Percentiles rank a stretch among this genome's conserved stretches.
phyloP scores from a whole-genome alignment of 2,888 invertebrate species.

The Cyclophora albipunctata region DNA sequence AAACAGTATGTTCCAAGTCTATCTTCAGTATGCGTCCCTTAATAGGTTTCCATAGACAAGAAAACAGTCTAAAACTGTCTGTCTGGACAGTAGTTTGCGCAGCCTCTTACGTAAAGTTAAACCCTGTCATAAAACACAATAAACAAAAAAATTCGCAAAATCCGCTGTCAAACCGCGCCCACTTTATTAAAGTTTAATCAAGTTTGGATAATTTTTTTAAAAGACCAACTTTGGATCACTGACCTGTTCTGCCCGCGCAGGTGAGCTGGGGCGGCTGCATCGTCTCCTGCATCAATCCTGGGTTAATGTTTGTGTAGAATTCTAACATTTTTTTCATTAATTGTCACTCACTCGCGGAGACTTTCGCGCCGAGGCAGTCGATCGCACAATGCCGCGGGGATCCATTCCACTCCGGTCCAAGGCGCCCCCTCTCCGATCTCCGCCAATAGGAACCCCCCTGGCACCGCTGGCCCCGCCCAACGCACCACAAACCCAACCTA shows the following conservation, averaged over 20 bases:
- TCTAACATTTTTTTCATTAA: conserved; percentile 77
- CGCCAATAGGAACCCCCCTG: conserved; percentile 40
- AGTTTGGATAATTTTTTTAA: not conserved
- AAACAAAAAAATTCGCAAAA: no score
- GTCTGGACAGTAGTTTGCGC: no score
- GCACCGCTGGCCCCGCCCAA: conserved; percentile 43
- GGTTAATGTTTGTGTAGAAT: conserved; percentile 79
- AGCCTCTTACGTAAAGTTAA: no score
- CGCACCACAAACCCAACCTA: conserved; percentile 48
- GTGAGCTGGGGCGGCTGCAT: conserved; percentile 71
- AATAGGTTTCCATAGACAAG: no score
- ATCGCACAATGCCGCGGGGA: conserved; percentile 40
- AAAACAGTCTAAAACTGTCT: no score
- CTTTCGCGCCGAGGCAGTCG: conserved; percentile 33
- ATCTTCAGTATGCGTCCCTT: no score
- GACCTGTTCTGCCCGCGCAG: conserved; percentile 80
- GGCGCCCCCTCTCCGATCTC: conserved; percentile 32
- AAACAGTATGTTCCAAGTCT: no score
- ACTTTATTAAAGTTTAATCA: no score
- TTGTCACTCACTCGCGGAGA: conserved; percentile 21
- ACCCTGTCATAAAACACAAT: no score
- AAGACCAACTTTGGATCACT: conserved; percentile 23
- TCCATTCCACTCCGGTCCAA: conserved; percentile 14
- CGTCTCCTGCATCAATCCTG: conserved; percentile 76
- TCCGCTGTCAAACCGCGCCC: no score